Conservation (phyloP, 1,140 invertebrate genomes). For the Spodoptera litura region DNA sequence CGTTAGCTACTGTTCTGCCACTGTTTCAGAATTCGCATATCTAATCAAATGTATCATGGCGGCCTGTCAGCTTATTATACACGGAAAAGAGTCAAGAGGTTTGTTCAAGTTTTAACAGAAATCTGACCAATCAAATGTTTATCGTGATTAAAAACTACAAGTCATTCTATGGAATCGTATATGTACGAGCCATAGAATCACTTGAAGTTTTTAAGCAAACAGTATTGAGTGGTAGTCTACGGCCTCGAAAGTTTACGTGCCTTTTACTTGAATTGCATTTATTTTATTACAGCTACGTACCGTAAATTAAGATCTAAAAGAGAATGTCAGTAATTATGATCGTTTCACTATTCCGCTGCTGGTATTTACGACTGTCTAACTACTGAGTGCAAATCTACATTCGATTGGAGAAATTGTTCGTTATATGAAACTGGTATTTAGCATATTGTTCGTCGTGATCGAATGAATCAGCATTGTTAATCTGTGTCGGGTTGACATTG, state of each 20-base stretch:
- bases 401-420: background rate
- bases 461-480: conserved; percentile 45
- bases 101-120: background rate
- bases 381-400: background rate
- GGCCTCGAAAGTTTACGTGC: too few relatives aligned
- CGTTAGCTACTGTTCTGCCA: background rate
- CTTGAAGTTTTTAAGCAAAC: too few relatives aligned
- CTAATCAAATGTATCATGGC: background rate
- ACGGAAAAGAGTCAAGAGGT: background rate
- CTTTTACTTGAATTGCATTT: too few relatives aligned
- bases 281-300: background rate
- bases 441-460: conserved; percentile 28
- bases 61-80: background rate
- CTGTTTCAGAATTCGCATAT: background rate
- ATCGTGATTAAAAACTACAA: too few relatives aligned
- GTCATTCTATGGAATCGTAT: too few relatives aligned
- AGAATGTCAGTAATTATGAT: background rate
- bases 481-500: conserved; percentile 57
- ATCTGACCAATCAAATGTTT: background rate
- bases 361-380: background rate
- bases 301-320: background rate
- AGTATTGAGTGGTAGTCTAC: too few relatives aligned
- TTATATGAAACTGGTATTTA: conserved; percentile 5
- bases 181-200: too few relatives aligned
- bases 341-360: background rate